phyloP scores from a whole-genome alignment of 2,797 vertebrate genomes.

The Pseudomugil tenellus region DNA sequence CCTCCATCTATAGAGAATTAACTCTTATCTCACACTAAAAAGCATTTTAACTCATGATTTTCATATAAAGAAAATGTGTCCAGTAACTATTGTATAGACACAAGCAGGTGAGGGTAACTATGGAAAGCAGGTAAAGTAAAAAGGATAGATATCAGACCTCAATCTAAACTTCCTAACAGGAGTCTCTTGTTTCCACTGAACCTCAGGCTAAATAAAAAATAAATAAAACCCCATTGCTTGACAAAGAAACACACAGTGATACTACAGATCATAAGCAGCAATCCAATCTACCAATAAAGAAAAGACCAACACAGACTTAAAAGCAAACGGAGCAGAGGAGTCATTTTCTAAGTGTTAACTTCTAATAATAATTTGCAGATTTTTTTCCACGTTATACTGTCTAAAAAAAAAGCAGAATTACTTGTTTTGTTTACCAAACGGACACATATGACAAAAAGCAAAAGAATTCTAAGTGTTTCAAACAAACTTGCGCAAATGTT shows the following conservation, averaged over 20 bases:
- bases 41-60: not conserved
- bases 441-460: not conserved
- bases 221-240: conserved; percentile 9
- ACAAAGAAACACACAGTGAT: conserved; percentile 18
- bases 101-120: conserved; percentile 48
- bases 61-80: not conserved
- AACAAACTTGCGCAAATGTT: not conserved
- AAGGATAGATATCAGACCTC: conserved; percentile 13
- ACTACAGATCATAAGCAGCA: conserved; percentile 15
- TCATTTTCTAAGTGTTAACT: not conserved
- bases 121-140: conserved; percentile 1
- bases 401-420: not conserved
- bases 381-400: not conserved
- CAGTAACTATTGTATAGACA: not conserved
- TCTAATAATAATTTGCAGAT: not conserved
- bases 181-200: conserved; percentile 37
- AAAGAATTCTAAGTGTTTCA: not conserved
- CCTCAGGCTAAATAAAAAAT: not conserved
- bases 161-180: conserved; percentile 34
- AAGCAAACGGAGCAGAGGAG: not conserved
- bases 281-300: not conserved
- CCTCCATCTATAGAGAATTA: not conserved
- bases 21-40: not conserved
- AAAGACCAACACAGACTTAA: not conserved
- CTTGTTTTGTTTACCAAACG: not conserved